Base-by-base conservation (phyloP, 1,140 invertebrate genomes). In the Lepidurus couesii region DNA sequence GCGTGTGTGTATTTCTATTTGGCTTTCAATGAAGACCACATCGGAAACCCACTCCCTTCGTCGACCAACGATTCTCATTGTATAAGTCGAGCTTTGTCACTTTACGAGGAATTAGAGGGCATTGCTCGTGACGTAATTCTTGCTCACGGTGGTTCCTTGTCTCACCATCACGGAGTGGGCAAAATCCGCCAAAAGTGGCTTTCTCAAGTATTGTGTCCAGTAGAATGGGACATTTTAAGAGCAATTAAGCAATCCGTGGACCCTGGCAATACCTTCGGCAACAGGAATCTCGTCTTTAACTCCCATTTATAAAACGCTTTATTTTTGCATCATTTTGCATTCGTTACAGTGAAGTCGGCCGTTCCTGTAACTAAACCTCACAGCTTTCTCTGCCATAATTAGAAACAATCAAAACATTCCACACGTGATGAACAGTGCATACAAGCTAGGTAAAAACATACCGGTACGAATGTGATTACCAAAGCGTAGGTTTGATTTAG, bases 1-100 rank as follows among this genome's bases (percentile, higher is more conserved):
- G 97, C 96, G 82, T 98, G 96, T 84, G 92, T 99, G 76, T 99
- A 99, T 84, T 99, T 99, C 85, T 99, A 99, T 85, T 96, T 99
- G 87, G 97, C 90, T 0, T 97, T 97, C 85, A 96, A 94, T 83
- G 92, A 92, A 83, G 83, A 84, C 7, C 86, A 88, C 9, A 85
- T 92, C 16, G 21, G 9, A 34, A 34, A 4, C 34, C 34, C 34
- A 4, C 34, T 34, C 34, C 34, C 34, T 34, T 34, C 34, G 83
- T 85, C 16, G 81, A 84, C 24, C 88, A 96, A 85, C 93, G 95
- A 0, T 90, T 97, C 1, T 85, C 89, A n/a, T 86, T 91, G 0
- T 97, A 96, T 85, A 94, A 97, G 82, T 85, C 90, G 65, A 88
- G 90, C 81, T 6, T 79, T 82, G 24, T n/a, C 65, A 1, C 75